Base-by-base conservation (phyloP, 2,113 vertebrate species). In the Sorex fumeus region DNA sequence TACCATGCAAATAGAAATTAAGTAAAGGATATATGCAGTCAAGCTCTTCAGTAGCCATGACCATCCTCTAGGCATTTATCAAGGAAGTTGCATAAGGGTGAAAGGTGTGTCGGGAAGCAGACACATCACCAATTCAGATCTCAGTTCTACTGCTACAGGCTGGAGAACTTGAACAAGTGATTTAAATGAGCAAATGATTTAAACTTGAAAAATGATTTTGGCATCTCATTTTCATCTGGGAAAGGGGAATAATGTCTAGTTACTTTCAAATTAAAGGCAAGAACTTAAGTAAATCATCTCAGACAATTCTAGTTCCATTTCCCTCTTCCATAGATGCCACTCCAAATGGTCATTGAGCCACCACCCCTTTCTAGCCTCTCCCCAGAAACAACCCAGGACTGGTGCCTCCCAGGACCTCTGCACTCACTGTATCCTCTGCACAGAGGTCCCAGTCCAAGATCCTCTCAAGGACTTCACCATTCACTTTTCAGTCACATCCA, bases 331-430 rank as follows among this genome's bases (percentile, higher is more conserved):
- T 27, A 47, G 47, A 30, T 15, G 1, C 5, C 71, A 60, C 32
- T 40, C 30, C 50, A 71, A 66, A 53, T 23, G 2, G 25, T 43
- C 25, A 19, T 53, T 32, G 25, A 67, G 23, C 18, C 13, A 21
- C 0, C 1, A 0, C 13, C 3, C 6, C 15, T 75, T 2, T 2
- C 16, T n/a, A n/a, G 34, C n/a, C 27, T 23, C 15, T 30, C n/a
- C 32, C 47, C 28, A 27, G 36, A 81, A 67, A 2, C 10, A 36
- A 30, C 15, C 32, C 32, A 28, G 2, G 43, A n/a, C 13, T 25
- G 28, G 10, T 32, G 10, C 15, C 28, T 81, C 21, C 2, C 0
- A 2, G 25, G 43, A 67, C n/a, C 34, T 71, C 70, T 69, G 74
- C 47, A 43, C 76, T 47, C 36, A 57, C 32, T 70, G 25, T 36